Base-by-base conservation (phyloP, 1,140 invertebrate genomes). In the Acromyrmex echinatior region DNA sequence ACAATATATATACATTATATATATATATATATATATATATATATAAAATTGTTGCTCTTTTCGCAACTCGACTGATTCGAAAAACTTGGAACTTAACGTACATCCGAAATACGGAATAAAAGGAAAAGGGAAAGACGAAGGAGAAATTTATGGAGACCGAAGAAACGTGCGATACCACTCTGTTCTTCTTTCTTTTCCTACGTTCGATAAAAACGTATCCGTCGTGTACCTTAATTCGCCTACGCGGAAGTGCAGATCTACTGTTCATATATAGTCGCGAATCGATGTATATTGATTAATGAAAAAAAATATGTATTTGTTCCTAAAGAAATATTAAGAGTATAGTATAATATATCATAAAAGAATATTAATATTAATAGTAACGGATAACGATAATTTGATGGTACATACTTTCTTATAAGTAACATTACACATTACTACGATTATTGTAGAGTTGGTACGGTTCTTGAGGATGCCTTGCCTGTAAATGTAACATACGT, bases 391-490 rank as follows among this genome's bases (percentile, higher is more conserved):
- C 91, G 93, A 93, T 94, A 93, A 94, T 93, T 95, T 92, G 93
- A 93, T 95, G 94, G 93, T 95, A 95, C 92, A 95, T 95, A 95
- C 93, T 95, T 95, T 94, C 93, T 93, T 94, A 94, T 95, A 95
- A 95, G 93, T 94, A 94, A 94, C 84, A 91, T 92, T 93, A 94
- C 87, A 93, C 91, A 88, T 93, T 91, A 92, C 88, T 93, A 94
- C 92, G 92, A 95, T 94, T 93, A 95, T 91, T 93, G 93, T 94
- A 93, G 93, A 94, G 93, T 95, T 95, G 94, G 94, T 95, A 95
- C 94, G 93, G 94, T 95, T 93, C 94, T 95, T 93, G 93, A 95
- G 90, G 94, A 95, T 95, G 95, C 95, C 95, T 95, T 95, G 94
- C 91, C 94, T 95, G 94, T 95, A 95, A 94, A 95, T 95, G 94